Conservation (phyloP, 92 coral and sea anemone species). For the Isaurus tuberculatus region DNA sequence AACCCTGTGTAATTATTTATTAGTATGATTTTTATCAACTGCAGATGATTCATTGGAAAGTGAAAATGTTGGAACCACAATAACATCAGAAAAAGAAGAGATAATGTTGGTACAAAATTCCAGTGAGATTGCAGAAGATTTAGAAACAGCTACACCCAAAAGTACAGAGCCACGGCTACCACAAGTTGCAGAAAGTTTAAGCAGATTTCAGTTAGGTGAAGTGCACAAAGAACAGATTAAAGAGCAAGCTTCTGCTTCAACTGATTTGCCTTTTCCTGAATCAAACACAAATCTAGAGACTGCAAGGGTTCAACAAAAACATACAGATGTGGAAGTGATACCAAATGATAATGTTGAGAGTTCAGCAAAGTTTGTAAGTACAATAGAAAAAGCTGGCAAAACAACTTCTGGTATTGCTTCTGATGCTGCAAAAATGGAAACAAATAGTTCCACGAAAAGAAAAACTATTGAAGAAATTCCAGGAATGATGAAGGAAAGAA, state of each 20-base stretch:
- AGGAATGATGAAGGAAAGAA: background rate
- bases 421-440: background rate
- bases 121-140: background rate
- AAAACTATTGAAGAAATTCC: background rate
- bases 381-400: background rate
- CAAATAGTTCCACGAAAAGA: background rate
- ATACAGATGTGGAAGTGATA: background rate
- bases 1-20: no score
- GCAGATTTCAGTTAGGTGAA: background rate
- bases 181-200: background rate
- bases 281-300: background rate
- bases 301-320: background rate
- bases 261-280: background rate
- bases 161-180: slow-evolving; percentile 2
- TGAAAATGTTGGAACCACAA: slow-evolving; percentile 25
- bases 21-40: background rate
- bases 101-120: no score
- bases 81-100: background rate
- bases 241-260: background rate
- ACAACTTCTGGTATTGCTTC: background rate
- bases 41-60: slow-evolving; percentile 55
- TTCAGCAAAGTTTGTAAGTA: background rate
- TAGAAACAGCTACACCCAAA: background rate
- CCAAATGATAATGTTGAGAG: background rate
- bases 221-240: background rate